A percentile compares a stretch with the other conserved stretches of the same genome.
These are phyloP conservation scores for Pteromalus puparum DNA, from an alignment of 1,140 invertebrate species.

Conservation along the genomic window DNA sequence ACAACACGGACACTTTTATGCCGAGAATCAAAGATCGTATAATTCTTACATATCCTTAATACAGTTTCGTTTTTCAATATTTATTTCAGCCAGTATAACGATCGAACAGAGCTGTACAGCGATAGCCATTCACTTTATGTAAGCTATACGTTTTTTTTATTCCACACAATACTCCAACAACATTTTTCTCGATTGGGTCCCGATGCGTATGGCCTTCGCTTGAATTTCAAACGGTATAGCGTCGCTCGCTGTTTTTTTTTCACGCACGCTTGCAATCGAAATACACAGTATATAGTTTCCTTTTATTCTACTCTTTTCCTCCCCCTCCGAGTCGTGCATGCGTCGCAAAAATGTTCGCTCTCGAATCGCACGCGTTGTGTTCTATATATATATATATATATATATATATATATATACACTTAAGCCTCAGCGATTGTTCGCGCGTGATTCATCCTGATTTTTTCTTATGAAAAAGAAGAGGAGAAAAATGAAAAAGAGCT, in stretches of 20 bases:
- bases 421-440: conserved; percentile 3
- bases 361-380: neutral
- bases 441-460: neutral
- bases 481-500: no score
- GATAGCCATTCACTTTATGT: neutral
- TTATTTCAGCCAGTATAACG: conserved; percentile 11
- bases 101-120: neutral
- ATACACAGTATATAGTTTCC: neutral
- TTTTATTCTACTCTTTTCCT: neutral
- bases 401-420: neutral
- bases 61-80: conserved; percentile 31
- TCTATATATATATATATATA: neutral
- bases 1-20: neutral
- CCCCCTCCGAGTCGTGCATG: neutral
- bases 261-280: neutral
- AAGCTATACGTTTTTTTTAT: neutral
- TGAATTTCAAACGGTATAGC: neutral
- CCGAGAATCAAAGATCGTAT: conserved; percentile 44
- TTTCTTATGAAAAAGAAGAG: neutral
- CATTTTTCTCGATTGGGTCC: conserved; percentile 21
- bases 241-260: neutral
- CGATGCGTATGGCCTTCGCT: neutral
- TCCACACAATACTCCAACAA: neutral
- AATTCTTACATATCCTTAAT: conserved; percentile 46
- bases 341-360: neutral